These are phyloP conservation scores for Theonella swinhoei DNA, from an alignment of 37 sponge, comb jelly and placozoan genomes.

Conservation along the genomic window DNA sequence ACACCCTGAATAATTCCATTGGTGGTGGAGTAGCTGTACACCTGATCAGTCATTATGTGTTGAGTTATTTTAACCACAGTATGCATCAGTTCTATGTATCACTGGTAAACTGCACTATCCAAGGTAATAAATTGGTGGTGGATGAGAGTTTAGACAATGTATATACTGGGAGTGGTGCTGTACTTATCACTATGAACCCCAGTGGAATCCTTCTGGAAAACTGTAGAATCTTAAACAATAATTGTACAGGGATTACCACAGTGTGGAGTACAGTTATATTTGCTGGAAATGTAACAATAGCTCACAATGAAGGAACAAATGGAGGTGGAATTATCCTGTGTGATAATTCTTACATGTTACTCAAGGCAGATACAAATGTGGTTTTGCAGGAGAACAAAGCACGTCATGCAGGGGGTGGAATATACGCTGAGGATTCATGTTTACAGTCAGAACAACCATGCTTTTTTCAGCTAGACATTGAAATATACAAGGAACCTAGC, in stretches of 20 bases:
- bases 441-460: constrained; percentile 13
- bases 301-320: not conserved
- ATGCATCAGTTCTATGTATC: not conserved
- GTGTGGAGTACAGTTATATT: not conserved
- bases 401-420: constrained; percentile 9
- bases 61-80: not conserved
- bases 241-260: not conserved
- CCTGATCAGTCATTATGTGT: not conserved
- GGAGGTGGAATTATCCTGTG: constrained; percentile 24
- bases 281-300: not conserved
- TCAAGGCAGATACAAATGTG: constrained; percentile 10
- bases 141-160: not conserved
- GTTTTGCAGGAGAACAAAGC: not conserved
- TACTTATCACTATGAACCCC: not conserved
- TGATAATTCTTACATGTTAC: not conserved
- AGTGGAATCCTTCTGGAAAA: not conserved
- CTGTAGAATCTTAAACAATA: not conserved
- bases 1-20: not conserved
- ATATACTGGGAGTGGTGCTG: not conserved
- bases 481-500: not conserved
- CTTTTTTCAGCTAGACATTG: constrained; percentile 9
- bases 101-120: not conserved
- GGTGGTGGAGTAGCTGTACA: not conserved
- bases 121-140: not conserved
- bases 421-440: constrained; percentile 4